These are phyloP conservation scores for Drosophila kuntzei DNA, from an alignment of 2,888 invertebrate species.

Conservation along the genomic window DNA sequence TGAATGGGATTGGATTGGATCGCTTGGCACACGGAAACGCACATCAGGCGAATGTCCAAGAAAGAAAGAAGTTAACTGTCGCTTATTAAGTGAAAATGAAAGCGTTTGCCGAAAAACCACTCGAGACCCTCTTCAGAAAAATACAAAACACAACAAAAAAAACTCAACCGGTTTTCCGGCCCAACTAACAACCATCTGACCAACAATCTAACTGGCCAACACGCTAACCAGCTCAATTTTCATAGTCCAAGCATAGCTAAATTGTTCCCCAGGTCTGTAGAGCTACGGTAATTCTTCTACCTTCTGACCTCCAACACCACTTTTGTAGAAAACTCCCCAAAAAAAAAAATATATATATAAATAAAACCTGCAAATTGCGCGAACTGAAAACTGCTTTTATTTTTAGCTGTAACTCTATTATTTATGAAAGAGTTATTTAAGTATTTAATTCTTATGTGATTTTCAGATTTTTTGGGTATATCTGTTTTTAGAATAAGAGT, in stretches of 20 bases:
- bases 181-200: slow-evolving; percentile 30
- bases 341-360: too few species aligned
- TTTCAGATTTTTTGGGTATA: background rate
- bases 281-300: slow-evolving; percentile 12
- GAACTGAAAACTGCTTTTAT: background rate
- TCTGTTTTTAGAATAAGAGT: background rate
- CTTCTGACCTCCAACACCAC: slow-evolving; percentile 20
- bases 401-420: background rate
- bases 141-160: slow-evolving; percentile 3
- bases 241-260: slow-evolving; percentile 38
- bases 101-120: slow-evolving; percentile 75
- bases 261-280: slow-evolving; percentile 9
- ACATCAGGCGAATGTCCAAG: slow-evolving; percentile 63
- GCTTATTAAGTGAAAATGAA: slow-evolving; percentile 81
- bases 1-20: slow-evolving; percentile 37
- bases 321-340: slow-evolving; percentile 2
- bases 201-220: slow-evolving; percentile 28
- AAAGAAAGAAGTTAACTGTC: slow-evolving; percentile 77
- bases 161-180: slow-evolving; percentile 69
- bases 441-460: slow-evolving; percentile 5
- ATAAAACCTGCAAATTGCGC: slow-evolving; percentile 4
- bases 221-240: slow-evolving; percentile 50
- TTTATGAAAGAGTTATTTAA: background rate
- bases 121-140: slow-evolving; percentile 46
- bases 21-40: slow-evolving; percentile 73